Percentiles rank a stretch among this genome's conserved stretches.
Evolutionary conservation across 2,797 vertebrate species (phyloP).

Genomic region (Amblyraja radiata): DNA sequence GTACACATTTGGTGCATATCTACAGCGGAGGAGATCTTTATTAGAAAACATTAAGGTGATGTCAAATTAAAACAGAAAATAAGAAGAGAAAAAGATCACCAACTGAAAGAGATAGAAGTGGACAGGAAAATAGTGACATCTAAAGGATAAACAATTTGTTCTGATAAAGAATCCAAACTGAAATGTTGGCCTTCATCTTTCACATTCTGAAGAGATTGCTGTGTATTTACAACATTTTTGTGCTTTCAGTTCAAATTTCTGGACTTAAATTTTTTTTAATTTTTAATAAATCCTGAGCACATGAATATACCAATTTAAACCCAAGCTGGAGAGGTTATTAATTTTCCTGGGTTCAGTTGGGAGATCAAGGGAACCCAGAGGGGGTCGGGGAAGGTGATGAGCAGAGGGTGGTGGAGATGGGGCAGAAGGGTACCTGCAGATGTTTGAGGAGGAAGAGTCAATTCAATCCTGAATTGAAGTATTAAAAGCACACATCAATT

Average conservation of each 20-base stretch:
- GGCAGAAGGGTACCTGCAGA: background rate
- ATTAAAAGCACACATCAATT: background rate
- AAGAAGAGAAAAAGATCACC: background rate
- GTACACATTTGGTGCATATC: constrained; percentile 95
- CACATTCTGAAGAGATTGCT: background rate
- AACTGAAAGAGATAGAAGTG: background rate
- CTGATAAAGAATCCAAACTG: background rate
- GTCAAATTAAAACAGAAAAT: background rate
- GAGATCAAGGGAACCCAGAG: no score
- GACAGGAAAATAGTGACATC: background rate
- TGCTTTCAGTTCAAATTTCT: background rate
- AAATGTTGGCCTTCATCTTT: background rate
- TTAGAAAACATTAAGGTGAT: background rate
- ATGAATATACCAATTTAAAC: background rate
- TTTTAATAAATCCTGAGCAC: background rate
- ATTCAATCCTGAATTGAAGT: background rate
- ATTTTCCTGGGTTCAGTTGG: background rate
- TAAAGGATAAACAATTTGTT: background rate
- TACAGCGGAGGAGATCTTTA: constrained; percentile 48
- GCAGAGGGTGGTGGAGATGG: no score
- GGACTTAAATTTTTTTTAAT: background rate
- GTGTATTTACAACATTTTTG: background rate
- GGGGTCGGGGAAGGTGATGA: no score
- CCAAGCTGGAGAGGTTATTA: background rate
- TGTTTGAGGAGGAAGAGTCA: background rate